Percentiles rank a stretch among this genome's conserved stretches.
These are phyloP conservation scores for Sebastolobus altivelis DNA, from an alignment of 2,797 vertebrate genomes.

Conservation along the genomic window DNA sequence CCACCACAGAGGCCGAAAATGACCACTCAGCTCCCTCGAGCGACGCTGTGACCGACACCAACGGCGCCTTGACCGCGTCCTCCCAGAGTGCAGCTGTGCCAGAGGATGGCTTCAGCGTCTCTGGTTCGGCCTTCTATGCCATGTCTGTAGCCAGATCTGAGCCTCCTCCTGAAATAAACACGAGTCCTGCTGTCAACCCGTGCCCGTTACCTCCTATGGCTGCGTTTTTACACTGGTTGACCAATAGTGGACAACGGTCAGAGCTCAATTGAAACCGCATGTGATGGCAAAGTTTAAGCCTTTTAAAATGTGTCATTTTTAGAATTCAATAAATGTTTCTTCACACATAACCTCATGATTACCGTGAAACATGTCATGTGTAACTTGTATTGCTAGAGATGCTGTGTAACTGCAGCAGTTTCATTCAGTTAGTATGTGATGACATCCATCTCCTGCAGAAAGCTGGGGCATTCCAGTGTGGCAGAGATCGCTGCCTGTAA, in stretches of 20 bases:
- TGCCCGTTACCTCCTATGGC: constrained; percentile 46
- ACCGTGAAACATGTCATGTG: not conserved
- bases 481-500: constrained; percentile 72
- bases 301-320: constrained; percentile 6
- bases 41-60: constrained; percentile 24
- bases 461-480: constrained; percentile 68
- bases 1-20: constrained; percentile 38
- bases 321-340: not conserved
- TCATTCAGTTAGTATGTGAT: constrained; percentile 18
- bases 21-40: constrained; percentile 25
- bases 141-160: constrained; percentile 62
- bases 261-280: constrained; percentile 49
- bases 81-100: constrained; percentile 57
- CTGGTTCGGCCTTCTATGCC: constrained; percentile 44
- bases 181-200: constrained; percentile 49
- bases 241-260: constrained; percentile 47
- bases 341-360: not conserved
- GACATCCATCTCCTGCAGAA: constrained; percentile 34
- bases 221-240: constrained; percentile 61
- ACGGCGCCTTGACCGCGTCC: constrained; percentile 1
- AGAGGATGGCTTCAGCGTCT: constrained; percentile 19
- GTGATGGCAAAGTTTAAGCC: not conserved
- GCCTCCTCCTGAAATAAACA: constrained; percentile 65
- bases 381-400: not conserved
- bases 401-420: constrained; percentile 4